Percentiles rank a stretch among this genome's conserved stretches.
These are phyloP conservation scores for Sepioteuthis lessoniana DNA, from an alignment of 2,888 invertebrate species.

Conservation along the genomic window DNA sequence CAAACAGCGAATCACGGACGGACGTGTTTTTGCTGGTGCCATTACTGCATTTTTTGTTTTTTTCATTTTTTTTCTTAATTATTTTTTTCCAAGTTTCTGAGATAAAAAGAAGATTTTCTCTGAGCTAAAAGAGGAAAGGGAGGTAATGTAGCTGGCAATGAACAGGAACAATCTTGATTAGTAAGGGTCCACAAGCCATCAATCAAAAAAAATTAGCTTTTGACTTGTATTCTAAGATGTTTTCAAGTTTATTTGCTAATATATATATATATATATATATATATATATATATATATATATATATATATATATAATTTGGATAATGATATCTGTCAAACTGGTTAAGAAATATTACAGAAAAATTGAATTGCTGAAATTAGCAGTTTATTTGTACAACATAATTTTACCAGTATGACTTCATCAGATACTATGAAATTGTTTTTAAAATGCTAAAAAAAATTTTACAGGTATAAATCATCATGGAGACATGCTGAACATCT, in stretches of 20 bases:
- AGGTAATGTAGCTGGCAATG: background rate
- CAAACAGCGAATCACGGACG: conserved; percentile 23
- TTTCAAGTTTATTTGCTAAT: background rate
- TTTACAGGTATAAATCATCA: too few species aligned
- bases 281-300: conserved; percentile 33
- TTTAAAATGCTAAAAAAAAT: too few species aligned
- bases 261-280: background rate
- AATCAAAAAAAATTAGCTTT: background rate
- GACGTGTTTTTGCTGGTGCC: conserved; percentile 33
- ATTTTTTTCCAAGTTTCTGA: background rate
- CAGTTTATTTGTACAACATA: too few species aligned
- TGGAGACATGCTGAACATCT: too few species aligned
- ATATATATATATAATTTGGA: background rate
- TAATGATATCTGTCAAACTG: too few species aligned
- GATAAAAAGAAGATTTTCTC: background rate
- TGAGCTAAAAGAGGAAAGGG: background rate
- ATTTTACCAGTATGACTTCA: too few species aligned
- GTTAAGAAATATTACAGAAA: too few species aligned
- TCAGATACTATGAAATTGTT: too few species aligned
- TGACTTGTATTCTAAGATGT: background rate
- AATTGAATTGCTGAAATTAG: too few species aligned
- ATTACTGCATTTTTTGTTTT: background rate
- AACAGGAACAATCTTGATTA: background rate
- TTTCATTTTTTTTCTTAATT: background rate
- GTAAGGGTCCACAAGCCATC: background rate